Percentiles rank a stretch among this genome's conserved stretches.
phyloP scores from a whole-genome alignment of 1,140 invertebrate genomes.

The Brevipalpus yothersi region DNA sequence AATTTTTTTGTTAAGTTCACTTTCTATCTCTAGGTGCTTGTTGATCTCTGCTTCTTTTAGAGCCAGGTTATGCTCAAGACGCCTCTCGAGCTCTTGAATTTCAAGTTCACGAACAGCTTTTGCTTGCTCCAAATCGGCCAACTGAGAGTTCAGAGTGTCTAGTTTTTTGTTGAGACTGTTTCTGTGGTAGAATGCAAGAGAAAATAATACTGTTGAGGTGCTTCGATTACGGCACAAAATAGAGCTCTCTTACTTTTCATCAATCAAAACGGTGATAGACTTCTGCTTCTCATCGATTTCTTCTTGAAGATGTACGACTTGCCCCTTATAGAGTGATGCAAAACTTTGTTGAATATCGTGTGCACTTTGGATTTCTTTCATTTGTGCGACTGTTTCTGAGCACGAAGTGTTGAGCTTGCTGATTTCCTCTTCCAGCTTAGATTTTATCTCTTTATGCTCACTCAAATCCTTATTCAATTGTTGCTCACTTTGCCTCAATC shows the following conservation, averaged over 20 bases:
- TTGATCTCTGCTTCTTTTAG: constrained; percentile 47
- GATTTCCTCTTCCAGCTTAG: constrained; percentile 48
- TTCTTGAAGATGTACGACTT: constrained; percentile 61
- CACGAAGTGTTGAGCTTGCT: constrained; percentile 41
- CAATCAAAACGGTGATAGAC: constrained; percentile 50
- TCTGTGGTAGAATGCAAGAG: constrained; percentile 25
- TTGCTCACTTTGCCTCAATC: constrained; percentile 44
- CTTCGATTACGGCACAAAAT: constrained; percentile 31
- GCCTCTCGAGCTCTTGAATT: constrained; percentile 57
- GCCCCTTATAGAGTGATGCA: constrained; percentile 70
- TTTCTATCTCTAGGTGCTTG: constrained; percentile 45
- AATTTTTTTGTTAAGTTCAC: constrained; percentile 30
- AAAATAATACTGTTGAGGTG: no score
- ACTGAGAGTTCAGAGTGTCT: constrained; percentile 46
- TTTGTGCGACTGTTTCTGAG: background rate
- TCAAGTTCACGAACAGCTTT: constrained; percentile 86
- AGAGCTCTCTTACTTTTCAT: constrained; percentile 30
- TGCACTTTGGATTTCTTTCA: constrained; percentile 63
- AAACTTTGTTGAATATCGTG: constrained; percentile 80
- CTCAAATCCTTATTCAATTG: constrained; percentile 42
- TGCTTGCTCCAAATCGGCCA: constrained; percentile 84
- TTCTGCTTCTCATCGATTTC: constrained; percentile 54
- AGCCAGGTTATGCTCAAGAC: constrained; percentile 55
- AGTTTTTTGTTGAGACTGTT: constrained; percentile 55
- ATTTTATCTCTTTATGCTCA: constrained; percentile 40